Conservation (phyloP, 2,888 invertebrate genomes). For the Lissonota sp. region DNA sequence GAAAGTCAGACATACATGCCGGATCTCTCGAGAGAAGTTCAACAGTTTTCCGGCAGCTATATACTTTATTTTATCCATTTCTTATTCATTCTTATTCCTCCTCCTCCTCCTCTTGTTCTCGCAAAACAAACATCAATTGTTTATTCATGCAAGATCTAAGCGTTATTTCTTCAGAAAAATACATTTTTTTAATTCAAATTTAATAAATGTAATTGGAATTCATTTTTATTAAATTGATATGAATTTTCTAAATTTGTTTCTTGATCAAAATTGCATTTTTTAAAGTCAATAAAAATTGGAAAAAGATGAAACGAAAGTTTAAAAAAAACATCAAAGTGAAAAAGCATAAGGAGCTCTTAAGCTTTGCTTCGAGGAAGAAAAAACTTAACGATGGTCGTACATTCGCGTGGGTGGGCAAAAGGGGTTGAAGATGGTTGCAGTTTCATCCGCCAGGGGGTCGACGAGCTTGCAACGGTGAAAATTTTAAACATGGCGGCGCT, state of each 20-base stretch:
- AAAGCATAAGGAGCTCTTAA: constrained; percentile 7
- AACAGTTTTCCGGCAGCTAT: neutral
- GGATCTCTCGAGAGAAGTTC: constrained; percentile 32
- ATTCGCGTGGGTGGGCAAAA: constrained; percentile 25
- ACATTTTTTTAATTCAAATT: too few relatives aligned
- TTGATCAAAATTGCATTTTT: too few relatives aligned
- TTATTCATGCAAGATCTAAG: too few relatives aligned
- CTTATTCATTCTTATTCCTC: too few relatives aligned
- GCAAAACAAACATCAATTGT: too few relatives aligned
- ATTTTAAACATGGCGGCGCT: constrained; percentile 83
- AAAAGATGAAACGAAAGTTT: neutral
- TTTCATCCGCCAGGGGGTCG: constrained; percentile 68
- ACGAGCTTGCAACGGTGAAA: constrained; percentile 71
- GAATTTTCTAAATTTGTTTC: too few relatives aligned
- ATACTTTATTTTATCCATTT: constrained; percentile 15
- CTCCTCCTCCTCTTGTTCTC: too few relatives aligned
- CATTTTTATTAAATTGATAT: too few relatives aligned
- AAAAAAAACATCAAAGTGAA: constrained; percentile 2
- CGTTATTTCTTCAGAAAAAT: too few relatives aligned
- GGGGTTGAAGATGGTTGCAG: constrained; percentile 66
- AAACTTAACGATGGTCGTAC: constrained; percentile 63
- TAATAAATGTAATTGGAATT: too few relatives aligned
- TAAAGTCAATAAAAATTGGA: too few relatives aligned
- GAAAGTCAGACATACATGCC: constrained; percentile 41
- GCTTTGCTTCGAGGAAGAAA: constrained; percentile 34